phyloP scores from a whole-genome alignment of 1,140 invertebrate genomes.

The Heliconius nattereri region DNA sequence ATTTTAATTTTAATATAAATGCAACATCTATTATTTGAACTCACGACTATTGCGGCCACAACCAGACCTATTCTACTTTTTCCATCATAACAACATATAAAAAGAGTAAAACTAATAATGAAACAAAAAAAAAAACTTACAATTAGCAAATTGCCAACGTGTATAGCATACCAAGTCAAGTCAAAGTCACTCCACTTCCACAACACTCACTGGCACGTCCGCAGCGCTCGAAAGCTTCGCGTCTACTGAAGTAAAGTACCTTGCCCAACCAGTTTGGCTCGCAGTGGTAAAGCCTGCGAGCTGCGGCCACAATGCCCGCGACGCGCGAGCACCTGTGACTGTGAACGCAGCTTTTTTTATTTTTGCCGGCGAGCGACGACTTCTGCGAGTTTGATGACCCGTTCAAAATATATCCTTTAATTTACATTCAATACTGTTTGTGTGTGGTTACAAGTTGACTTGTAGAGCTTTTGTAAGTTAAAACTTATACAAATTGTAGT shows the following conservation, averaged over 20 bases:
- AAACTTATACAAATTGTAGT: too few relatives aligned
- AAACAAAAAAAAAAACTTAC: not conserved
- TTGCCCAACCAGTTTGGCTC: constrained; percentile 25
- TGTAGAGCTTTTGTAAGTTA: too few relatives aligned
- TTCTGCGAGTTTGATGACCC: constrained; percentile 41
- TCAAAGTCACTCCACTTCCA: constrained; percentile 27
- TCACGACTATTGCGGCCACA: not conserved
- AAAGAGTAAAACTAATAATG: not conserved
- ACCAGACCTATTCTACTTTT: not conserved
- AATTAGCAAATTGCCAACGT: constrained; percentile 1
- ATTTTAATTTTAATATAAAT: too few relatives aligned
- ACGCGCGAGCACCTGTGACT: constrained; percentile 41
- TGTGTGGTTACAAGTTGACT: too few relatives aligned
- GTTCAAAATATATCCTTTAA: constrained; percentile 25
- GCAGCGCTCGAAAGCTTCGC: constrained; percentile 29
- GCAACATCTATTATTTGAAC: not conserved
- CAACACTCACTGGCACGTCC: constrained; percentile 31
- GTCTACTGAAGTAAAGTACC: constrained; percentile 42
- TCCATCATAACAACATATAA: not conserved
- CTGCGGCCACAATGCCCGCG: constrained; percentile 38
- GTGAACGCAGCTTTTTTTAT: constrained; percentile 36
- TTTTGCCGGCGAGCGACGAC: constrained; percentile 30
- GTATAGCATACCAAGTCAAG: constrained; percentile 10
- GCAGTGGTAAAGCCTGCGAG: constrained; percentile 33
- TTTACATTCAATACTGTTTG: constrained; percentile 24